A percentile compares a stretch with the other conserved stretches of the same genome.
These are phyloP conservation scores for Hypsibius dujardini DNA, from an alignment of 1,140 invertebrate genomes.

Conservation along the genomic window DNA sequence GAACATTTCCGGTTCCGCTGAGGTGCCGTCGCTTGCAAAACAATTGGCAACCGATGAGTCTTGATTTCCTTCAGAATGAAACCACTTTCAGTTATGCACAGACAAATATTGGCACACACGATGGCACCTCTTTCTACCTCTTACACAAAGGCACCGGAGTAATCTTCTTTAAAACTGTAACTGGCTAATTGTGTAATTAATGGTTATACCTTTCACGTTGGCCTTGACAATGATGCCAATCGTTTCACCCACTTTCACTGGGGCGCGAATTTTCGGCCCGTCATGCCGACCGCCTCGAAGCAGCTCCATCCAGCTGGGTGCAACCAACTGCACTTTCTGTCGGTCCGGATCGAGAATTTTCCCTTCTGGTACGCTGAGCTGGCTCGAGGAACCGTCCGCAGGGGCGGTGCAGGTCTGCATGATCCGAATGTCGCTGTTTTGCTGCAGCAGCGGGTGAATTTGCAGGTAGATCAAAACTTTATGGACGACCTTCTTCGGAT, in stretches of 20 bases:
- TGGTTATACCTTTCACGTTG: neutral
- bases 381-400: neutral
- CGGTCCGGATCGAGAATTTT: neutral
- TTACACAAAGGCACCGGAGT: too few relatives aligned
- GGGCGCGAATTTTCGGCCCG: conserved; percentile 4
- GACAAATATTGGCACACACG: too few relatives aligned
- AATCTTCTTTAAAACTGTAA: too few relatives aligned
- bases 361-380: neutral
- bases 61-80: neutral
- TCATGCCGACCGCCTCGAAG: neutral
- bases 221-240: neutral
- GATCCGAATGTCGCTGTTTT: neutral
- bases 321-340: neutral
- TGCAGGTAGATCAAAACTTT: neutral
- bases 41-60: neutral
- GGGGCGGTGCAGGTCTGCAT: neutral
- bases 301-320: conserved; percentile 7
- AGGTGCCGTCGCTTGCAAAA: conserved; percentile 8
- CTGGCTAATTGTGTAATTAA: neutral
- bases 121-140: too few relatives aligned
- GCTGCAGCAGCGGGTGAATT: neutral
- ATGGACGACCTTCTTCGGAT: conserved; percentile 6
- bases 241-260: neutral
- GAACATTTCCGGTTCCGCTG: neutral
- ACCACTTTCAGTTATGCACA: too few relatives aligned